These are phyloP conservation scores for Melanerpes aurifrons DNA, from an alignment of 2,113 vertebrate genomes.

Conservation along the genomic window DNA sequence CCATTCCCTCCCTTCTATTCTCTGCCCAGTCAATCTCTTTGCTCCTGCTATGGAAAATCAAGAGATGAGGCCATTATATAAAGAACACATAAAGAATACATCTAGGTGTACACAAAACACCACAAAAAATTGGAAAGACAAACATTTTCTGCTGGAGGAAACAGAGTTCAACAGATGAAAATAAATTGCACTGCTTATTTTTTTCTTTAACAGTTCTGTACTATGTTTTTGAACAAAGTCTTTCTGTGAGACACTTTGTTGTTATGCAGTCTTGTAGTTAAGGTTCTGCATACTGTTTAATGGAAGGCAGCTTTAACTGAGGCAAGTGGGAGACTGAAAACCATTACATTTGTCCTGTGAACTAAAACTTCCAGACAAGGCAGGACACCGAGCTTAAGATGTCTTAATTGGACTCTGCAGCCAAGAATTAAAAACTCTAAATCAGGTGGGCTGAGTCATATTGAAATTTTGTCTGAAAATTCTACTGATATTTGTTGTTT, in stretches of 20 bases:
- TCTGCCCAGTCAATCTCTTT: background rate
- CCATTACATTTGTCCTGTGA: conserved; percentile 34
- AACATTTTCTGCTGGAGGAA: background rate
- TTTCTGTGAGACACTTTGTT: background rate
- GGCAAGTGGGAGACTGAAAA: conserved; percentile 1
- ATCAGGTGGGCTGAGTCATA: conserved; percentile 39
- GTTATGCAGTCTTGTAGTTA: background rate
- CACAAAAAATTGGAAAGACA: background rate
- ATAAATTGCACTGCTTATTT: background rate
- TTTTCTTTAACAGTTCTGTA: background rate
- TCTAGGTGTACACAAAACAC: background rate
- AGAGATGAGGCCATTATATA: background rate
- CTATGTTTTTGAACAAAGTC: background rate
- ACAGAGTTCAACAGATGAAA: background rate
- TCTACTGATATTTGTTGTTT: background rate
- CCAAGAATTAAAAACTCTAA: conserved; percentile 62
- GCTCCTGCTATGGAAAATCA: background rate
- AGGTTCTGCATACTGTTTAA: conserved; percentile 24
- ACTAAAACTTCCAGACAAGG: conserved; percentile 45
- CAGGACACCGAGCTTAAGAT: conserved; percentile 37
- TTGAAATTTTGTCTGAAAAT: background rate
- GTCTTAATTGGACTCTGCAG: conserved; percentile 56
- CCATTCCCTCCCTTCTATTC: accelerated
- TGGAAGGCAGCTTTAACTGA: conserved; percentile 43
- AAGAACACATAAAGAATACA: background rate